Base-by-base conservation (phyloP, 1,140 invertebrate species). In the Trichonephila clavipes region DNA sequence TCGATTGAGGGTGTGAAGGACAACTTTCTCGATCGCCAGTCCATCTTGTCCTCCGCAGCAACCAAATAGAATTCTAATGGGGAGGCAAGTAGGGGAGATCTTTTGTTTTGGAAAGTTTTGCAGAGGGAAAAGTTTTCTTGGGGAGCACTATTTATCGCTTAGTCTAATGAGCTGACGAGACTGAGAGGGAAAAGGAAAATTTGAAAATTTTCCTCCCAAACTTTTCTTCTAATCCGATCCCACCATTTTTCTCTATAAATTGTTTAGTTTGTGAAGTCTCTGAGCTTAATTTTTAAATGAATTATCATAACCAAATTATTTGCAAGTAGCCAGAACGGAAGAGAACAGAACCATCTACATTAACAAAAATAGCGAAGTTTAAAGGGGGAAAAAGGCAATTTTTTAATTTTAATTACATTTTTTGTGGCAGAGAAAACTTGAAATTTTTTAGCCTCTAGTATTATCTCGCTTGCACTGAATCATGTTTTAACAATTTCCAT, bases 101-200 rank as follows among this genome's bases (percentile, higher is more conserved):
- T 40, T 77, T 85, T 69, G 40, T 83, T 91, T 92, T 92, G 51
- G 44, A 62, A 91, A 91, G 81, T 82, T 40, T 83, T 62, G 24
- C 59, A 24, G 34, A 8, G 28, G 7, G 72, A 77, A 77, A 77
- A 77, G 72, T 77, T 77, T 77, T 77, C 72, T 40, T 24, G 19
- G 44, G n/a, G 16, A 62, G 51, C 24, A 92, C 91, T 92, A 92
- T 92, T 92, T 92, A 87, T 92, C 91, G 66, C 51, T 92, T 92
- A 92, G 91, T 92, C 83, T 72, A 92, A 92, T 92, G 91, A 92
- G 83, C 6, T 51, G 44, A 44, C 34, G 61, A 58, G 82, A n/a
- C 24, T 58, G 16, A 51, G 40, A 6, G 82, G 44, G 34, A 51
- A 51, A 51, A 18, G 4, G 44, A 92, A 66, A 51, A 85, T 92